Evolutionary conservation across 2,113 vertebrate species (phyloP).

Genomic region (Caranx melampygus): DNA sequence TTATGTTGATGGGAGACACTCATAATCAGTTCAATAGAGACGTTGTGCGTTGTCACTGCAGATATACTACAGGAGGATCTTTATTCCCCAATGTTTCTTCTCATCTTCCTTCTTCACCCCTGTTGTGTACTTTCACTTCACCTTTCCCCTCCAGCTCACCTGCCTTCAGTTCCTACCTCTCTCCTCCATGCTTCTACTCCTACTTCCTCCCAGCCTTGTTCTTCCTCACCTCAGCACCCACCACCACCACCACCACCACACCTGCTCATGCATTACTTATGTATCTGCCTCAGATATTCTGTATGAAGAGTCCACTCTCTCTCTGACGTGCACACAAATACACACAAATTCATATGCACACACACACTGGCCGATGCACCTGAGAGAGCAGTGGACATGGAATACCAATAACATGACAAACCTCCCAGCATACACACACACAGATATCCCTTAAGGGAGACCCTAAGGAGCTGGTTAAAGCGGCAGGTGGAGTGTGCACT

Average conservation of each 20-base stretch:
- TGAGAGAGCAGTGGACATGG: slow-evolving; percentile 48
- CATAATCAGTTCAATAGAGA: too few species aligned
- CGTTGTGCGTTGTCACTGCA: too few species aligned
- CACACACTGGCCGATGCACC: slow-evolving; percentile 28
- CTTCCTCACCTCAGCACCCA: neutral
- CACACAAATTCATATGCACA: slow-evolving; percentile 1
- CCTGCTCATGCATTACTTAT: slow-evolving; percentile 77
- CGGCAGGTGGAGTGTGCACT: slow-evolving; percentile 36
- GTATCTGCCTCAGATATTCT: slow-evolving; percentile 60
- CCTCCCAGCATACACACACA: slow-evolving; percentile 3
- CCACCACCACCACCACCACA: slow-evolving; percentile 18
- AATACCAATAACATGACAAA: slow-evolving; percentile 58
- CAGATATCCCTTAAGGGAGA: slow-evolving; percentile 19
- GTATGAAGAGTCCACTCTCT: slow-evolving; percentile 62
- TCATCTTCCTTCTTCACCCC: neutral
- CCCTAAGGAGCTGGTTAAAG: slow-evolving; percentile 56
- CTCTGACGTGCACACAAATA: slow-evolving; percentile 8
- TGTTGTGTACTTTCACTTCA: neutral
- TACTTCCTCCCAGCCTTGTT: neutral
- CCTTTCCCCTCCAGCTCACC: neutral
- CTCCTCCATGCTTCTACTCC: slow-evolving; percentile 9
- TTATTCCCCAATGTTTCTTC: neutral
- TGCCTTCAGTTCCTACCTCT: slow-evolving; percentile 31
- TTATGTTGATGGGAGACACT: too few species aligned
- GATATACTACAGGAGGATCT: too few species aligned